phyloP scores from a whole-genome alignment of 53 echinoderm and acorn worm species.

The Glandiceps talaboti region DNA sequence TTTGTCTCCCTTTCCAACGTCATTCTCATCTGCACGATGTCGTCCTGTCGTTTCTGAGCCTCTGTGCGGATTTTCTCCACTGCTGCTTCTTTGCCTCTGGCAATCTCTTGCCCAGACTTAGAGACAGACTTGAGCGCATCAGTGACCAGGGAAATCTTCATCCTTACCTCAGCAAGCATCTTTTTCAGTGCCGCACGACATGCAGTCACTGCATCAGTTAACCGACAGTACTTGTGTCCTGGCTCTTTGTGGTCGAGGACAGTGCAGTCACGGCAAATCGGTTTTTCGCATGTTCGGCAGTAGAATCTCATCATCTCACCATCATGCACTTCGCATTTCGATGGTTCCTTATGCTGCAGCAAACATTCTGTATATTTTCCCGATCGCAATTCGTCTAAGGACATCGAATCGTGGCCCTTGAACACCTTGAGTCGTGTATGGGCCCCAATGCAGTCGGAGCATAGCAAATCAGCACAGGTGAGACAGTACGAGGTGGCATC shows the following conservation, averaged over 20 bases:
- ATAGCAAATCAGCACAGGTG: constrained; percentile 80
- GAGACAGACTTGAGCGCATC: background rate
- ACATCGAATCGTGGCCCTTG: constrained; percentile 42
- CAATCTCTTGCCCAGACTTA: background rate
- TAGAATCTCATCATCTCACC: background rate
- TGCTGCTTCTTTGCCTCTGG: background rate
- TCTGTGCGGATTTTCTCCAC: background rate
- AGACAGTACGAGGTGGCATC: constrained; percentile 60
- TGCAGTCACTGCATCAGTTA: background rate
- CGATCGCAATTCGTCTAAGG: background rate
- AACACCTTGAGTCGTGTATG: constrained; percentile 68
- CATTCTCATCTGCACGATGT: background rate
- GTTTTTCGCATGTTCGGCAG: background rate
- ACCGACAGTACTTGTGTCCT: background rate
- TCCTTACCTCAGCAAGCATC: background rate
- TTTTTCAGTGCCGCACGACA: background rate
- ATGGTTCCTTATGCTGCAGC: background rate
- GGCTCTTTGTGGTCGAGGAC: background rate
- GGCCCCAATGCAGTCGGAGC: constrained; percentile 66
- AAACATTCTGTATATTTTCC: background rate
- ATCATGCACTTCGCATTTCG: background rate
- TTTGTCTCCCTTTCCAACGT: background rate
- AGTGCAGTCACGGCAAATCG: background rate
- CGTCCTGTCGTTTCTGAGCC: background rate
- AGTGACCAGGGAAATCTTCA: background rate